Conservation (phyloP, 2,113 vertebrate species). For the Scalopus aquaticus region DNA sequence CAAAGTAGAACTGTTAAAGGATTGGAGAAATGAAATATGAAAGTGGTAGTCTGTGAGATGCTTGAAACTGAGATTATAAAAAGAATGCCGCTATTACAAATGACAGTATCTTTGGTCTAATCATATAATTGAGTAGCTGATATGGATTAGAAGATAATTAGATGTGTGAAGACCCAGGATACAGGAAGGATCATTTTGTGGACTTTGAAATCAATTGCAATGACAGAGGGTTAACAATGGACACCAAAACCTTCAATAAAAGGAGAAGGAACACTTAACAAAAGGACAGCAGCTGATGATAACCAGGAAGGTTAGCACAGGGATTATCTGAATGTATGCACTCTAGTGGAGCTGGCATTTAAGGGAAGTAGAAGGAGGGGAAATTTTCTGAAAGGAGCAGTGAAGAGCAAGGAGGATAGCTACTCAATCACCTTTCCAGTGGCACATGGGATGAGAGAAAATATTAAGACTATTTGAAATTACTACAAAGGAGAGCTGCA, state of each 20-base stretch:
- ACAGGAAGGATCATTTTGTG: neutral
- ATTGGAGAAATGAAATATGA: neutral
- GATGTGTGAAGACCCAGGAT: neutral
- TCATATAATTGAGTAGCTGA: neutral
- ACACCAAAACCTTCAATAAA: neutral
- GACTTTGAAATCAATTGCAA: neutral
- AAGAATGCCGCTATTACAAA: neutral
- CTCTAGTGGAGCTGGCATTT: neutral
- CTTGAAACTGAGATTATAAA: neutral
- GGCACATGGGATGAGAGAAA: neutral
- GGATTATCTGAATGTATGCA: neutral
- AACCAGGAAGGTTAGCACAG: neutral
- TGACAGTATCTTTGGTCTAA: neutral
- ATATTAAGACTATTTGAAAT: neutral
- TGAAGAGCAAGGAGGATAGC: neutral
- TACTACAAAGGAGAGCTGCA: neutral
- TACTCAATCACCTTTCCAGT: neutral
- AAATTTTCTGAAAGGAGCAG: neutral
- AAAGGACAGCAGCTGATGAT: neutral
- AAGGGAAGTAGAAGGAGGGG: neutral
- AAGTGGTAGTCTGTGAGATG: neutral
- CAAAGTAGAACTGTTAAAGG: neutral
- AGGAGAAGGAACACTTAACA: neutral
- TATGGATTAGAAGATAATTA: neutral
- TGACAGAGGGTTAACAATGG: neutral